These are phyloP conservation scores for Campoplex nolae DNA, from an alignment of 2,888 invertebrate species.

Conservation along the genomic window DNA sequence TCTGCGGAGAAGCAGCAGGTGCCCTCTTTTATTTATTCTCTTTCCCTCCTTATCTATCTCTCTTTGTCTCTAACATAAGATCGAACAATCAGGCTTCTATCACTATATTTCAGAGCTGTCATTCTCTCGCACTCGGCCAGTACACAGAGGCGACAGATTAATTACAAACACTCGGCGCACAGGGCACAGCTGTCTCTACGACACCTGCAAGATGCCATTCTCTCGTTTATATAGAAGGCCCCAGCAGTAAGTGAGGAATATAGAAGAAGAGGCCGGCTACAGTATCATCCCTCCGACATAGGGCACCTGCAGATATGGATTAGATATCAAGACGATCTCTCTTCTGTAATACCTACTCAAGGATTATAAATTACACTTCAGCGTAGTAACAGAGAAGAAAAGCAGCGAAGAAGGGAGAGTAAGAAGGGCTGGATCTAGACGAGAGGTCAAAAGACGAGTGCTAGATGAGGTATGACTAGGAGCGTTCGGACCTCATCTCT, in stretches of 20 bases:
- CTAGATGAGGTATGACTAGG: slow-evolving; percentile 24
- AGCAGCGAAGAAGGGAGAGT: neutral
- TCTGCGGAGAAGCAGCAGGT: slow-evolving; percentile 49
- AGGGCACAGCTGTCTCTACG: slow-evolving; percentile 61
- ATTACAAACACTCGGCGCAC: slow-evolving; percentile 64
- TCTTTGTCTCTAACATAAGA: slow-evolving; percentile 21
- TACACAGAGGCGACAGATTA: slow-evolving; percentile 65
- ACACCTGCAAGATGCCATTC: slow-evolving; percentile 63
- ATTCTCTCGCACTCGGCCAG: slow-evolving; percentile 38
- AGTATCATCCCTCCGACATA: slow-evolving; percentile 36
- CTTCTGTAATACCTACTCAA: slow-evolving; percentile 55
- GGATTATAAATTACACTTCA: slow-evolving; percentile 65
- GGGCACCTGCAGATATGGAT: slow-evolving; percentile 68
- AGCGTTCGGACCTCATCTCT: slow-evolving; percentile 20
- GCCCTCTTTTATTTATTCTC: slow-evolving; percentile 17
- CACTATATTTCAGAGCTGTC: slow-evolving; percentile 34
- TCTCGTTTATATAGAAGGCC: slow-evolving; percentile 35
- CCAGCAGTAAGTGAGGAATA: slow-evolving; percentile 25
- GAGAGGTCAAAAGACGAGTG: slow-evolving; percentile 13
- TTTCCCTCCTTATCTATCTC: slow-evolving; percentile 5
- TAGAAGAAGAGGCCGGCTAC: slow-evolving; percentile 21
- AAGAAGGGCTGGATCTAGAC: neutral
- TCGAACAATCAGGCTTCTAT: slow-evolving; percentile 21
- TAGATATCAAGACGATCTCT: slow-evolving; percentile 64
- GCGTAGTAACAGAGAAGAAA: neutral